phyloP scores from a whole-genome alignment of 2,888 invertebrate genomes.

The Pterobdella sp. region DNA sequence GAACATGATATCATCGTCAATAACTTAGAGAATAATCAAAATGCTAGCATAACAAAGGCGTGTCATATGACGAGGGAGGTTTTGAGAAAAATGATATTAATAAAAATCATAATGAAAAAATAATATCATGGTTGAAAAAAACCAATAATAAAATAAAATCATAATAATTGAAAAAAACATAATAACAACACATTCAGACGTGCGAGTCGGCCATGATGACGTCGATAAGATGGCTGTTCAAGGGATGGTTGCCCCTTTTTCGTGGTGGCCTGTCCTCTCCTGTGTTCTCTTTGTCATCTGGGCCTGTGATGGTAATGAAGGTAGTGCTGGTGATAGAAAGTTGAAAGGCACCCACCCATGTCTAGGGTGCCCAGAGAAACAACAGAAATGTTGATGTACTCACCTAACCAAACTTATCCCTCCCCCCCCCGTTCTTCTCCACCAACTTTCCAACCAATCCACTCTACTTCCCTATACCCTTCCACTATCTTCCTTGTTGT shows the following conservation, averaged over 20 bases:
- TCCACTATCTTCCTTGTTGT: not conserved
- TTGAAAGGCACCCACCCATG: not conserved
- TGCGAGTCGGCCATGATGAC: conserved; percentile 2
- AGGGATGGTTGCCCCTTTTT: not conserved
- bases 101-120: not conserved
- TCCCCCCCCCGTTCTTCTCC: not conserved
- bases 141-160: not conserved
- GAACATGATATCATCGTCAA: too few species aligned
- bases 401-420: not conserved
- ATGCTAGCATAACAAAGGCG: not conserved
- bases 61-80: not conserved
- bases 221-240: not conserved
- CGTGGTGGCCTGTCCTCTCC: not conserved
- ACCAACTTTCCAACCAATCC: not conserved
- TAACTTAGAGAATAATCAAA: not conserved
- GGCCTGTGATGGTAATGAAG: not conserved
- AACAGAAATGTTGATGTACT: too few species aligned
- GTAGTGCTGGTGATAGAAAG: not conserved
- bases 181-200: not conserved
- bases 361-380: not conserved
- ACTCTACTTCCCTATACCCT: not conserved
- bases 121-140: not conserved
- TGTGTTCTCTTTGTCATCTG: not conserved
- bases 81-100: not conserved
- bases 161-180: not conserved